phyloP scores from a whole-genome alignment of 2,797 vertebrate genomes.

The Microctenopoma stevenorrisi region DNA sequence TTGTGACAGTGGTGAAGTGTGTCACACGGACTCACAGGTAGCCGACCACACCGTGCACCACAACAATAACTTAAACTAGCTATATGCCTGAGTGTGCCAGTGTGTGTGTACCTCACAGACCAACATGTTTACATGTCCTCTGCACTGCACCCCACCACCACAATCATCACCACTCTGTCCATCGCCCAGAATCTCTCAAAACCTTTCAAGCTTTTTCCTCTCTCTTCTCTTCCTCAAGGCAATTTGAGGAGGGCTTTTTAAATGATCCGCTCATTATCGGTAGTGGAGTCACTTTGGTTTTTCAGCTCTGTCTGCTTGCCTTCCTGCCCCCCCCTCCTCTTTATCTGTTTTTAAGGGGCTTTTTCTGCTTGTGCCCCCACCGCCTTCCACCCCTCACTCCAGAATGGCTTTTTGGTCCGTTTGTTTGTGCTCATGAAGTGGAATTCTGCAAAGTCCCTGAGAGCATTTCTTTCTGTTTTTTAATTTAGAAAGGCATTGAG shows the following conservation, averaged over 20 bases:
- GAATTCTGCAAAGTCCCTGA: slow-evolving; percentile 82
- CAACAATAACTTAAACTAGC: background rate
- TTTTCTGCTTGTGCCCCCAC: slow-evolving; percentile 35
- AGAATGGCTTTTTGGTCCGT: slow-evolving; percentile 77
- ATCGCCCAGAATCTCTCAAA: slow-evolving; percentile 68
- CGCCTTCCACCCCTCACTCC: slow-evolving; percentile 45
- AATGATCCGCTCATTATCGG: slow-evolving; percentile 80
- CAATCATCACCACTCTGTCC: slow-evolving; percentile 41
- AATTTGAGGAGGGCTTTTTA: slow-evolving; percentile 81
- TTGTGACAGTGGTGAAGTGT: no score
- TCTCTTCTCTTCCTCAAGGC: slow-evolving; percentile 68
- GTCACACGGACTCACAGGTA: no score
- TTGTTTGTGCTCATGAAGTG: slow-evolving; percentile 81
- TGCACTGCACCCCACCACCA: background rate
- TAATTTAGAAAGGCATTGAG: slow-evolving; percentile 76
- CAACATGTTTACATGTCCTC: slow-evolving; percentile 32
- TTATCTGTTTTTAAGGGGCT: slow-evolving; percentile 65
- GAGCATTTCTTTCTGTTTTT: slow-evolving; percentile 72
- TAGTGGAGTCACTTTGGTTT: slow-evolving; percentile 79
- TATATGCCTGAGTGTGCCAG: no score
- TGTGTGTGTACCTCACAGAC: slow-evolving; percentile 7
- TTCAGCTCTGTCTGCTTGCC: slow-evolving; percentile 68
- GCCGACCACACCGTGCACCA: no score
- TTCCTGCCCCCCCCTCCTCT: slow-evolving; percentile 57
- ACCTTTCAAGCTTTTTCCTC: slow-evolving; percentile 76